phyloP scores from a whole-genome alignment of 2,888 invertebrate species.

The Polyploca ridens region DNA sequence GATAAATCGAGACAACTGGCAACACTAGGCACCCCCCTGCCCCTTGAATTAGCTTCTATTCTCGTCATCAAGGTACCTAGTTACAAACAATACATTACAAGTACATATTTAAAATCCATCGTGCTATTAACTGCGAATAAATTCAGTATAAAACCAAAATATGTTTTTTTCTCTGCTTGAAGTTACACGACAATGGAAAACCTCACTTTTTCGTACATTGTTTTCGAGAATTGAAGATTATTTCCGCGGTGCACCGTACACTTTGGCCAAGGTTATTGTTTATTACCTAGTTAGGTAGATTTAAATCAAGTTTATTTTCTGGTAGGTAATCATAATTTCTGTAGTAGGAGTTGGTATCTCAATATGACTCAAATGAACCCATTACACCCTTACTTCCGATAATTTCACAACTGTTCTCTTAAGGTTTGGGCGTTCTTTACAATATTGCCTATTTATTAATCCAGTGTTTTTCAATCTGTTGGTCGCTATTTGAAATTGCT shows the following conservation, averaged over 20 bases:
- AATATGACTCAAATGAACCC: not conserved
- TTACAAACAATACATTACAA: not conserved
- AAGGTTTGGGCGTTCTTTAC: too few relatives aligned
- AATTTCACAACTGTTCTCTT: too few relatives aligned
- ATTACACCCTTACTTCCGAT: too few relatives aligned
- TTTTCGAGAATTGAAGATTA: slow-evolving; percentile 21
- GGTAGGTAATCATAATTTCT: not conserved
- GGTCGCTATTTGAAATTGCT: too few relatives aligned
- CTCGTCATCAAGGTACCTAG: not conserved
- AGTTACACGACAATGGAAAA: slow-evolving; percentile 24
- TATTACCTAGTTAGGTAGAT: not conserved
- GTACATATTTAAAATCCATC: not conserved
- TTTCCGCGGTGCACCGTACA: slow-evolving; percentile 19
- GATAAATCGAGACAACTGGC: too few relatives aligned
- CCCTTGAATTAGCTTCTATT: not conserved
- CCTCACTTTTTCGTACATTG: slow-evolving; percentile 27
- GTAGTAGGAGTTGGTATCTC: not conserved
- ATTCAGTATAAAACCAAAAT: not conserved
- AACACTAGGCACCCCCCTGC: too few relatives aligned
- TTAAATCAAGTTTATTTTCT: too few relatives aligned
- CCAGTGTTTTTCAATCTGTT: too few relatives aligned
- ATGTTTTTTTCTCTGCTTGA: not conserved
- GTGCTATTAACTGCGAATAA: slow-evolving; percentile 2
- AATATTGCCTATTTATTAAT: too few relatives aligned
- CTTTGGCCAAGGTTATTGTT: slow-evolving; percentile 18